Evolutionary conservation across 2,113 vertebrate species (phyloP).

Genomic region (Indicator maculatus): DNA sequence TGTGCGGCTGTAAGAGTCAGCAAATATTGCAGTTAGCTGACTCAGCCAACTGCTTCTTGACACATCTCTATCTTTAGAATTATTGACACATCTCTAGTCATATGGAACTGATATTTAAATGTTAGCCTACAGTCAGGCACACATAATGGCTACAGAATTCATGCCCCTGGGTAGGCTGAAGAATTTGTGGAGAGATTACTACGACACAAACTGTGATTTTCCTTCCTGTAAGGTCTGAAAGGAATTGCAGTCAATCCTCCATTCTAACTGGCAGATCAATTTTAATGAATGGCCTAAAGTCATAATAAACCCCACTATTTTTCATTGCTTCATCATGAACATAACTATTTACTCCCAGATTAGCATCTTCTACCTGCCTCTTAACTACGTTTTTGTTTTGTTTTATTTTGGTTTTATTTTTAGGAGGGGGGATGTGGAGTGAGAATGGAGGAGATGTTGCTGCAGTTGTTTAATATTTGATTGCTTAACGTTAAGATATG

Average conservation of each 20-base stretch:
- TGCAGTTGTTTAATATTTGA: not conserved
- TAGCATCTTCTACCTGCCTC: slow-evolving; percentile 22
- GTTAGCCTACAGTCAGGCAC: not conserved
- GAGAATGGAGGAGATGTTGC: not conserved
- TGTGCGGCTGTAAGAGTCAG: slow-evolving; percentile 27
- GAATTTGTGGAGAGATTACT: slow-evolving; percentile 52
- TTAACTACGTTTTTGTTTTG: not conserved
- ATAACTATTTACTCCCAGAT: slow-evolving; percentile 12
- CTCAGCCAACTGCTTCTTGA: slow-evolving; percentile 47
- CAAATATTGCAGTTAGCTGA: slow-evolving; percentile 50
- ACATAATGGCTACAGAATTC: slow-evolving; percentile 13
- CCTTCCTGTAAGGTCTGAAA: slow-evolving; percentile 57
- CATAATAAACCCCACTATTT: slow-evolving; percentile 34
- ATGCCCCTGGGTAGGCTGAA: not conserved
- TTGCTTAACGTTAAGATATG: not conserved
- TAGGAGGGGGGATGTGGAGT: not conserved
- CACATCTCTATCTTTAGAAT: slow-evolving; percentile 42
- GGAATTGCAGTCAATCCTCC: slow-evolving; percentile 51
- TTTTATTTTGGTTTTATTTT: not conserved
- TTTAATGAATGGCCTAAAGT: slow-evolving; percentile 68
- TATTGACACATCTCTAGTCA: slow-evolving; percentile 42
- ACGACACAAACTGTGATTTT: slow-evolving; percentile 63
- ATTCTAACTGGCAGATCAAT: slow-evolving; percentile 65
- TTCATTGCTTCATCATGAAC: slow-evolving; percentile 27
- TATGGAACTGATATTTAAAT: slow-evolving; percentile 42